Conservation (phyloP, 2,797 vertebrate species). For the Buphagus erythrorhynchus region DNA sequence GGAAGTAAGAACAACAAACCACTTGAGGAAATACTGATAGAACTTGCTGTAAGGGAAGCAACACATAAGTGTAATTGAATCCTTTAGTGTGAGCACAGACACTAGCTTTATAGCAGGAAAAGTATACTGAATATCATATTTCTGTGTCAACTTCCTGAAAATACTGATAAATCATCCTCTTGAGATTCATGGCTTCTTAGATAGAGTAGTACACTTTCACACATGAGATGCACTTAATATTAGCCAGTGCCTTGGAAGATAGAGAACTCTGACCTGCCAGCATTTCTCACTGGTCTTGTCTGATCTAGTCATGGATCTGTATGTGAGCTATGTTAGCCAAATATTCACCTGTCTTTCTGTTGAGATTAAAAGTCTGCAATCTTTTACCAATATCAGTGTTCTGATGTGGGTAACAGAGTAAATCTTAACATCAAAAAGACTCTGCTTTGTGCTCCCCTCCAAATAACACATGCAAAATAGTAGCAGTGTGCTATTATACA, state of each 20-base stretch:
- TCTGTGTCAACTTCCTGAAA: conserved; percentile 24
- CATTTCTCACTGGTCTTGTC: not conserved
- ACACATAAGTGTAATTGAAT: not conserved
- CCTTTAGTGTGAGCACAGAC: not conserved
- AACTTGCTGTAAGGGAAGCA: not conserved
- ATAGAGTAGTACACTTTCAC: not conserved
- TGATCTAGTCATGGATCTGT: not conserved
- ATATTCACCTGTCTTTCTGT: not conserved
- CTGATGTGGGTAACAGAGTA: not conserved
- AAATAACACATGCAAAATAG: not conserved
- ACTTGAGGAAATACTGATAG: not conserved
- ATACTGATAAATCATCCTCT: conserved; percentile 18
- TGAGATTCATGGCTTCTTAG: not conserved
- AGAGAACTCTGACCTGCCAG: not conserved
- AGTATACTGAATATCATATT: not conserved
- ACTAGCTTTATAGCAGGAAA: not conserved
- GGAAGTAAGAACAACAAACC: not conserved
- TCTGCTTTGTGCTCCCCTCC: not conserved
- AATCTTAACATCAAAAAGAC: not conserved
- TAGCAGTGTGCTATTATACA: not conserved
- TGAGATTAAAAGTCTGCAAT: not conserved
- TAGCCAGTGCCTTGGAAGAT: not conserved
- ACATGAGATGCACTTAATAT: not conserved
- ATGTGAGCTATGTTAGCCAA: not conserved
- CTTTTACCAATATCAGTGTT: not conserved